phyloP scores from a whole-genome alignment of 2,113 vertebrate species.

The Triplophysa rosa region DNA sequence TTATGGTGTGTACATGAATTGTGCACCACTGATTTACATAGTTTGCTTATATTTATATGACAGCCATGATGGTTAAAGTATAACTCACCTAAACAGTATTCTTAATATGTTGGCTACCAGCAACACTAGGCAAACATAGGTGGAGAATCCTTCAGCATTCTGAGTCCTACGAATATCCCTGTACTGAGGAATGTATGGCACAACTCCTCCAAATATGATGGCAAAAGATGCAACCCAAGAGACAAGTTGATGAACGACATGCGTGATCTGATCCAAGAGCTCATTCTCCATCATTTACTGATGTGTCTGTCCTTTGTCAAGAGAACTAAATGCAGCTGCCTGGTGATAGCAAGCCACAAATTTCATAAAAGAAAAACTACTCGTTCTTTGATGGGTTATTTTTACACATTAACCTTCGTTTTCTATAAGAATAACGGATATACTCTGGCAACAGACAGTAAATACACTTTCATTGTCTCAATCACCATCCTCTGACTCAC shows the following conservation, averaged over 20 bases:
- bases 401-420: background rate
- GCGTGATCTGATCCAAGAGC: constrained; percentile 77
- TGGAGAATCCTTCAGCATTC: constrained; percentile 93
- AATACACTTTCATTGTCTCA: constrained; percentile 1
- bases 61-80: background rate
- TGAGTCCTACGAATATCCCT: constrained; percentile 87
- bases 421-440: background rate
- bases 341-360: background rate
- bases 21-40: background rate
- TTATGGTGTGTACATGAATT: background rate
- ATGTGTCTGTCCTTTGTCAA: background rate
- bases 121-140: constrained; percentile 91
- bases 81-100: constrained; percentile 90
- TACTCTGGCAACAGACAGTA: background rate
- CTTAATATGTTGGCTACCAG: constrained; percentile 91
- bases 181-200: constrained; percentile 96
- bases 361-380: background rate
- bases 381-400: background rate
- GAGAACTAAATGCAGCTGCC: background rate
- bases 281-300: constrained; percentile 79
- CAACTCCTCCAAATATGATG: constrained; percentile 93
- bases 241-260: constrained; percentile 75
- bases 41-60: background rate
- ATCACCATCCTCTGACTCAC: background rate
- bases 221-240: constrained; percentile 87